Evolutionary conservation across 1,140 invertebrate genomes (phyloP), one percentile per base, ranked within the genome.

Genomic region (Drosophila ercepeae): DNA sequence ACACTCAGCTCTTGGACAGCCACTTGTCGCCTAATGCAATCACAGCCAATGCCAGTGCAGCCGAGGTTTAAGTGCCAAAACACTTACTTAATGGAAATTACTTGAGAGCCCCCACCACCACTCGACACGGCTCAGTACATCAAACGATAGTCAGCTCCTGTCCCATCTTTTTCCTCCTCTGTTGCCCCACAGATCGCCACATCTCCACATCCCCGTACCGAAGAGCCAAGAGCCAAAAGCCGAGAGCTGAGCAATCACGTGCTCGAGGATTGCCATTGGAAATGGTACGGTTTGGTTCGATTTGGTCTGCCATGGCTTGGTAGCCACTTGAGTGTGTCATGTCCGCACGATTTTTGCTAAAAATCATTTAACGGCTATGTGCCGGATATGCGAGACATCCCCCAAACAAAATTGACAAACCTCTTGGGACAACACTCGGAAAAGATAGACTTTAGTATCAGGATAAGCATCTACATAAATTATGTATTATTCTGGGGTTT

Each of bases 61-160:
- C 69, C 52, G 59, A 61, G 67, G 67, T 70, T 75, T 52, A 82
- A 88, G 83, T 75, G 64, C 55, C 58, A 88, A 88, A 88, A 82
- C 82, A 88, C 82, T 88, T 78, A 88, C 83, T 88, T 78, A 81
- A 88, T 88, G 69, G 73, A 86, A 88, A 88, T 88, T 88, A 88
- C 82, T 82, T 64, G 59, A 77, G 69, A 51, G 55, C 51, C 61
- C 64, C 51, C 21, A 61, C 58, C 45, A 53, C 44, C 48, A 75
- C 70, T 78, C 59, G 63, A 70, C 51, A 73, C 61, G 72, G 44
- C 57, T 53, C 68, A 42, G 64, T 53, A 79, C 53, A 60, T 55
- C 51, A 55, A 46, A 45, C 60, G 54, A 57, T 69, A 77, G 78
- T 73, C 78, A 51, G 36, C 25, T 25, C 13, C n/a, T 39, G 36